Evolutionary conservation across 2,888 invertebrate species (phyloP), one percentile per base, ranked within the genome.

Genomic region (Melieria omissa): DNA sequence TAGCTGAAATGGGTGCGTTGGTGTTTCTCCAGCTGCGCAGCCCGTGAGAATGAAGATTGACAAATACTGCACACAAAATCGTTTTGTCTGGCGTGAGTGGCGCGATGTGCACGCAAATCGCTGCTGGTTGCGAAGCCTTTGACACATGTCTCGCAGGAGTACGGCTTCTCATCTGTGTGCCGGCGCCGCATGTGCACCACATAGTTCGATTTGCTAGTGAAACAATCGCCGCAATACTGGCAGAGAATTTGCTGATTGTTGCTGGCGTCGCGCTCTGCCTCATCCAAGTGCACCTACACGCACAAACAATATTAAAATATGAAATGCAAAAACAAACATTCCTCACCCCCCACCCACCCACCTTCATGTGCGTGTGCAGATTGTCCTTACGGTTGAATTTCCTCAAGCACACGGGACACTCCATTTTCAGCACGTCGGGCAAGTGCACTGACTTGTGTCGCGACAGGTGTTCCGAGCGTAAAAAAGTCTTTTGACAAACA

Each of bases 191-290:
- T 78, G 47, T 78, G 78, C 3, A 78, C 78, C 5, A 78, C 76
- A 29, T 78, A 78, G 58, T 78, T 78, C 1, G 78, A 78, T 65
- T 77, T 77, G 47, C 78, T 76, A 12, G 75, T 77, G 60, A 78
- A 78, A 65, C 78, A 76, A 12, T 77, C 73, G n/a, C 77, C 77
- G n/a, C 78, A 78, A 14, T 73, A 77, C n/a, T 77, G 77, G 62
- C 78, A 78, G 0, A 78, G 66, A 54, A 78, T 77, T n/a, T 73
- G 70, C 46, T 72, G 73, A 10, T 73, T 73, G 7, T 75, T 60
- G 52, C 60, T 72, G 3, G 7, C 73, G 6, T 73, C 75, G 4
- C 75, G 72, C 7, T 75, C 73, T 4, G 77, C 78, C 68, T 78
- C 77, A 10, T 76, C 74, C 12, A 75, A 74, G 64, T 78, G 78